Evolutionary conservation across 1,140 invertebrate genomes (phyloP).

Genomic region (Dryas iulia): DNA sequence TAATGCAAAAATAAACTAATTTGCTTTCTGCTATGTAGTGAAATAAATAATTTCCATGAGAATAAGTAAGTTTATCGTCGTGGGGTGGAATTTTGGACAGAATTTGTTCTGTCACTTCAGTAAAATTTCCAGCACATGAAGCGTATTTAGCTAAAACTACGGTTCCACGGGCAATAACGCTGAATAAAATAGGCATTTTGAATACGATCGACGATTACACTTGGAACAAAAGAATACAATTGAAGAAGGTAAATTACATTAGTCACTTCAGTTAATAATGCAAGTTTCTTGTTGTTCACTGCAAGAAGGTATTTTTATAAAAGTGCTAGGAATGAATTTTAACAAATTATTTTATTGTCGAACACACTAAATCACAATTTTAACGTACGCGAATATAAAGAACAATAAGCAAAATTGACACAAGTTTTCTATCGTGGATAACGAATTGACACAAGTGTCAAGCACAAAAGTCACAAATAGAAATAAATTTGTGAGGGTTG

Average conservation of each 20-base stretch:
- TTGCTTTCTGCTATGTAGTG: constrained; percentile 94
- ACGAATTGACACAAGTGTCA: neutral
- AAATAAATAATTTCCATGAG: constrained; percentile 95
- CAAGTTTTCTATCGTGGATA: neutral
- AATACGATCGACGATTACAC: constrained; percentile 5
- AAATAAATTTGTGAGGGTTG: neutral
- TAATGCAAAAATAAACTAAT: constrained; percentile 96
- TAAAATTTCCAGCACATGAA: constrained; percentile 94
- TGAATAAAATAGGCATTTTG: constrained; percentile 93
- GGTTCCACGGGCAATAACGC: constrained; percentile 92
- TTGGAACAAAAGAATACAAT: constrained; percentile 23
- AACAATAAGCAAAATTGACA: neutral
- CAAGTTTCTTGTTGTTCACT: too few relatives aligned
- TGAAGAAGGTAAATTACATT: constrained; percentile 30
- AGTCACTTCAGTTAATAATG: neutral
- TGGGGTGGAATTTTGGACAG: constrained; percentile 90
- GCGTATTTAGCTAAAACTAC: constrained; percentile 94
- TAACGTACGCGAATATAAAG: neutral
- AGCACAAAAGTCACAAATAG: neutral
- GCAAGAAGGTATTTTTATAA: too few relatives aligned
- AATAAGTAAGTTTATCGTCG: constrained; percentile 94
- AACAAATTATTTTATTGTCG: neutral
- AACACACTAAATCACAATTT: neutral
- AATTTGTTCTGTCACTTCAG: constrained; percentile 95
- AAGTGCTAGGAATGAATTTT: too few relatives aligned